These are phyloP conservation scores for Lasioglossum lativentre DNA, from an alignment of 2,888 invertebrate species.

Conservation along the genomic window DNA sequence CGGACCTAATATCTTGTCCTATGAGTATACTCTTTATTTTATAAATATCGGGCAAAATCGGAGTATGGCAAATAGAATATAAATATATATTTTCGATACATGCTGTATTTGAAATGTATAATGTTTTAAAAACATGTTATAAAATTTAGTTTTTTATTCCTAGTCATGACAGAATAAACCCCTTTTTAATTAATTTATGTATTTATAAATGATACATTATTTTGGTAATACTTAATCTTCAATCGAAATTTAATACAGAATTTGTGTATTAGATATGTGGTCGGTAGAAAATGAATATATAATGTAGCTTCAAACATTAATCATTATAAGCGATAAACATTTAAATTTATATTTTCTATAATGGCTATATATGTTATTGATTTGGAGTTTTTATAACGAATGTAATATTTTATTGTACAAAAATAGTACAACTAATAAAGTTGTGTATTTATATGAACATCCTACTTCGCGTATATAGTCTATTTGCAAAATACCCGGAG, in stretches of 20 bases:
- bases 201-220: conserved; percentile 10
- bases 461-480: too few species aligned
- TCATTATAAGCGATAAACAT: background rate
- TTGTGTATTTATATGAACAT: background rate
- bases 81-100: too few species aligned
- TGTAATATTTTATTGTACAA: conserved; percentile 25
- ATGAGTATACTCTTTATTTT: too few species aligned
- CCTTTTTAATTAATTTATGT: conserved; percentile 11
- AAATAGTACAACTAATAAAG: conserved; percentile 13
- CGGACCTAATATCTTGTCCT: too few species aligned
- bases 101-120: too few species aligned
- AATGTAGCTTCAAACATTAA: background rate
- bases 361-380: background rate
- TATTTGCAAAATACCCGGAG: background rate
- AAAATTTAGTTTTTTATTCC: conserved; percentile 14
- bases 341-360: background rate
- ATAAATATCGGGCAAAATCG: too few species aligned
- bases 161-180: background rate
- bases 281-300: background rate
- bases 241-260: background rate
- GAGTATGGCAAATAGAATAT: background rate
- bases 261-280: background rate
- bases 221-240: background rate
- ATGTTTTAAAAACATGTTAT: background rate
- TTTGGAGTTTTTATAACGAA: background rate